These are phyloP conservation scores for Apodemus sylvaticus DNA, from an alignment of 2,113 vertebrate genomes.

Conservation along the genomic window DNA sequence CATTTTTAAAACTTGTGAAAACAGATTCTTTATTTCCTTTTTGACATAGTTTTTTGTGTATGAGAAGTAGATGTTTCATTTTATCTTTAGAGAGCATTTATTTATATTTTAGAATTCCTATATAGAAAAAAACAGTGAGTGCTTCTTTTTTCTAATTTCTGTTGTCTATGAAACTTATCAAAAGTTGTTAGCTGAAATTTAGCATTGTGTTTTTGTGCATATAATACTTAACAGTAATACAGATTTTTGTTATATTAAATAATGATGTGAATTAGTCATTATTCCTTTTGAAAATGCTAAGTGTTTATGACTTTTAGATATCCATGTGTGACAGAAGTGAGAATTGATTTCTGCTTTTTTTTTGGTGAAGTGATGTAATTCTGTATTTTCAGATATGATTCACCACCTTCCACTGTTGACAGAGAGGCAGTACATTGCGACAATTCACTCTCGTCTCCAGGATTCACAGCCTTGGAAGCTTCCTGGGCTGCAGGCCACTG, in stretches of 20 bases:
- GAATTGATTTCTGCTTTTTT: background rate
- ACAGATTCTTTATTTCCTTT: background rate
- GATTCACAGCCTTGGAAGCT: conserved; percentile 94
- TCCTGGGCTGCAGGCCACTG: conserved; percentile 94
- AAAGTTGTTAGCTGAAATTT: conserved; percentile 35
- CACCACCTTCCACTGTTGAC: conserved; percentile 92
- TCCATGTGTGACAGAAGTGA: conserved; percentile 14
- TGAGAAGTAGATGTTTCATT: conserved; percentile 4
- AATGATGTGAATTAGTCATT: background rate
- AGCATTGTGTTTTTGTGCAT: conserved; percentile 1
- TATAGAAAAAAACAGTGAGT: background rate
- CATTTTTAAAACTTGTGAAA: conserved; percentile 44
- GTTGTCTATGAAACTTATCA: background rate
- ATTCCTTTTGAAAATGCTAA: background rate
- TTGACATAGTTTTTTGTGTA: background rate
- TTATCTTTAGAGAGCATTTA: background rate
- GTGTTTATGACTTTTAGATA: background rate
- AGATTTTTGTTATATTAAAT: background rate
- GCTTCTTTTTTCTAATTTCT: background rate
- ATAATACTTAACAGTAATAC: background rate
- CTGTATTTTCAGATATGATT: conserved; percentile 90
- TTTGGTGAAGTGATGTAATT: conserved; percentile 24
- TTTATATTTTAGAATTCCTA: conserved; percentile 50
- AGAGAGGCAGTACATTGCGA: conserved; percentile 95
- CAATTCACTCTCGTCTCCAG: conserved; percentile 93